A percentile compares a stretch with the other conserved stretches of the same genome.
These are phyloP conservation scores for Ailuropoda melanoleuca DNA, from an alignment of 2,113 vertebrate genomes.

Conservation along the genomic window DNA sequence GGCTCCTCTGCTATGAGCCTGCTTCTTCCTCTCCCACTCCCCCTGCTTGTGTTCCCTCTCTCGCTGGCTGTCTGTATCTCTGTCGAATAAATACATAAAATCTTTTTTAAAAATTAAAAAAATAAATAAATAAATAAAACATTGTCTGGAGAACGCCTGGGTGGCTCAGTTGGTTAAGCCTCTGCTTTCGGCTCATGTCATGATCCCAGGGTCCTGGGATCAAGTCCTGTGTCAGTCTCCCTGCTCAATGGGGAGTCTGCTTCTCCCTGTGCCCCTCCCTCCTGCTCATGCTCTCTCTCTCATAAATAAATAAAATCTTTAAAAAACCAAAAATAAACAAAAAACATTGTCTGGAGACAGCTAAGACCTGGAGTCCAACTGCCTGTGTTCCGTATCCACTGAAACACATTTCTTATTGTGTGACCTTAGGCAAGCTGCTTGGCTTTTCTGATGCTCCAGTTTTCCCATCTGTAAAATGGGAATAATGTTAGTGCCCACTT, in stretches of 20 bases:
- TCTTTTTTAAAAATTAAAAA: not conserved
- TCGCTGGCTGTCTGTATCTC: not conserved
- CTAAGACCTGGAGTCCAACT: not conserved
- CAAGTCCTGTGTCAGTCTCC: too few species aligned
- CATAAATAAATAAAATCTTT: not conserved
- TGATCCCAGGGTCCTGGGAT: too few species aligned
- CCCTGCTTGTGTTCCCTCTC: not conserved
- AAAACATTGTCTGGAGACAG: not conserved
- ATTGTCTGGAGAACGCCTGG: not conserved
- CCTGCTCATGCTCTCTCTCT: too few species aligned
- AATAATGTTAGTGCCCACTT: not conserved
- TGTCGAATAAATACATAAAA: not conserved
- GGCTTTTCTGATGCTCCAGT: not conserved
- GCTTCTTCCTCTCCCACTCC: not conserved
- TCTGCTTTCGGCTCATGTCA: not conserved
- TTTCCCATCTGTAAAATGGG: not conserved
- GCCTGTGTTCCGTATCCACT: not conserved
- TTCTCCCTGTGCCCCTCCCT: too few species aligned
- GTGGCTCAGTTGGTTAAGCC: not conserved
- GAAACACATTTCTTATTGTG: not conserved
- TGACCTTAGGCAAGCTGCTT: not conserved
- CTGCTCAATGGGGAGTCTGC: too few species aligned
- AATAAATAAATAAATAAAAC: not conserved
- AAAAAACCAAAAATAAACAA: too few species aligned
- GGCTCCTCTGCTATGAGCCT: not conserved